Percentiles rank a stretch among this genome's conserved stretches.
Evolutionary conservation across 2,888 invertebrate species (phyloP).

Genomic region (Morpho achilles): DNA sequence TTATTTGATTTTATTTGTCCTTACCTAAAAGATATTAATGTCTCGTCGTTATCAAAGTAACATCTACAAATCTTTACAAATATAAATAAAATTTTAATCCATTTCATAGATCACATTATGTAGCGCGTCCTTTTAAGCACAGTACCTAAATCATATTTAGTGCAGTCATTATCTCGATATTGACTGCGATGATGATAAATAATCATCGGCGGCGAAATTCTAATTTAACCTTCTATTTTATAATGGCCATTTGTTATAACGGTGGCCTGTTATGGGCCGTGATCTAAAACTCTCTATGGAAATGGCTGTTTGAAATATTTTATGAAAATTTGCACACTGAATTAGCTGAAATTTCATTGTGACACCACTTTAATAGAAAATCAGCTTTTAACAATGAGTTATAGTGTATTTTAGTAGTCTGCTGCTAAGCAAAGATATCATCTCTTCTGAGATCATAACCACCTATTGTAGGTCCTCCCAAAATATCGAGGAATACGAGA

Average conservation of each 20-base stretch:
- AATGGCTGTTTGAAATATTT: slow-evolving; percentile 10
- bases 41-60: no score
- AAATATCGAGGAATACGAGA: no score
- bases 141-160: slow-evolving; percentile 62
- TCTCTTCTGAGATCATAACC: no score
- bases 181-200: slow-evolving; percentile 57
- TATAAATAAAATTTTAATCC: no score
- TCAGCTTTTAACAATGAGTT: no score
- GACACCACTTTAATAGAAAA: no score
- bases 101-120: slow-evolving; percentile 26
- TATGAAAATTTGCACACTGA: background rate
- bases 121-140: slow-evolving; percentile 45
- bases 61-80: no score
- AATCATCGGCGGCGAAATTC: slow-evolving; percentile 38
- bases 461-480: no score
- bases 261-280: slow-evolving; percentile 5
- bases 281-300: slow-evolving; percentile 14
- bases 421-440: no score
- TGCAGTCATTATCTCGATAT: slow-evolving; percentile 56
- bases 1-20: background rate
- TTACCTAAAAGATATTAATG: no score
- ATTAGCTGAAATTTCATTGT: background rate
- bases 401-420: no score
- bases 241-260: slow-evolving; percentile 26
- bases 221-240: slow-evolving; percentile 32